Conservation (phyloP, 2,888 invertebrate genomes). For the Hypomecis atomaria region DNA sequence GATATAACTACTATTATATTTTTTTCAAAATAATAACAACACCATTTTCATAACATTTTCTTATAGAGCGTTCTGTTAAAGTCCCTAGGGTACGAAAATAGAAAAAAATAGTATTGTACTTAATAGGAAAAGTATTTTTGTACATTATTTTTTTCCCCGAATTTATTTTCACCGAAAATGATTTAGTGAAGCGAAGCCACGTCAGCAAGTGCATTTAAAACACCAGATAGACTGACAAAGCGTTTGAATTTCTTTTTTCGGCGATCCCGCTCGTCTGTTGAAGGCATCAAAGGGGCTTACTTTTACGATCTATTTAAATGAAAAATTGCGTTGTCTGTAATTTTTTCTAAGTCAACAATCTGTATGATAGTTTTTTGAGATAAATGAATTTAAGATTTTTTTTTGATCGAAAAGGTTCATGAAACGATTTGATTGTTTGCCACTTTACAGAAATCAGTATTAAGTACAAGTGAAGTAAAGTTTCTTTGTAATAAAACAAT, state of each 20-base stretch:
- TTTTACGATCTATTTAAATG: slow-evolving; percentile 39
- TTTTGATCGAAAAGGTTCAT: slow-evolving; percentile 18
- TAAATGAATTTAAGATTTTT: slow-evolving; percentile 14
- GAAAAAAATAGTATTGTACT: no score
- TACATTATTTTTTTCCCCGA: background rate
- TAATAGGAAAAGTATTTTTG: background rate
- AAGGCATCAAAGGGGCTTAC: slow-evolving; percentile 36
- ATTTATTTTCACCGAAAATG: background rate
- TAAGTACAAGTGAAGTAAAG: background rate
- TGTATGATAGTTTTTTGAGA: slow-evolving; percentile 27
- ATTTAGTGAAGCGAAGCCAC: background rate
- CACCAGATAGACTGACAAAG: slow-evolving; percentile 19
- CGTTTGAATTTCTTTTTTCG: slow-evolving; percentile 28
- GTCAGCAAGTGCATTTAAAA: slow-evolving; percentile 28
- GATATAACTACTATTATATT: no score
- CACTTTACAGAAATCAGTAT: background rate
- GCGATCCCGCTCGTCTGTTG: slow-evolving; percentile 34
- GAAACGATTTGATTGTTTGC: background rate
- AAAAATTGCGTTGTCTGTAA: slow-evolving; percentile 31
- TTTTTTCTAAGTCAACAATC: slow-evolving; percentile 24
- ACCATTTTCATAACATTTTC: no score
- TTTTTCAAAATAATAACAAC: no score
- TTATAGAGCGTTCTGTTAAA: no score
- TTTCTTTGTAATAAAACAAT: no score
- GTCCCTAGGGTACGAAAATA: no score